A percentile compares a stretch with the other conserved stretches of the same genome.
Evolutionary conservation across 1,140 invertebrate genomes (phyloP).

Genomic region (Trachelipus rathkii): DNA sequence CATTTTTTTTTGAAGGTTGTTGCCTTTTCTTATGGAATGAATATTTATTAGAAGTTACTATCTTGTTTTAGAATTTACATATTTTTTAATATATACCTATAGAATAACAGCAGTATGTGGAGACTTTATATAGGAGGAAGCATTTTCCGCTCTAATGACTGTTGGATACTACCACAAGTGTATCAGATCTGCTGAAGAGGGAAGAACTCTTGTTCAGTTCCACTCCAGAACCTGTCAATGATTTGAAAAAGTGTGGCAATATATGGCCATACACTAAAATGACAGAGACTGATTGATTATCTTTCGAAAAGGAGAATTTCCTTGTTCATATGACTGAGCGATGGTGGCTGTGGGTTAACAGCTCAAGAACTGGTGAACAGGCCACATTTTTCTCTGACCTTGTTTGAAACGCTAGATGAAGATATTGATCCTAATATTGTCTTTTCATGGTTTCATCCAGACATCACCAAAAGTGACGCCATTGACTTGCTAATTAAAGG

Average conservation of each 20-base stretch:
- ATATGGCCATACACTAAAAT: conserved; percentile 95
- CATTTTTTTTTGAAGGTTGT: no score
- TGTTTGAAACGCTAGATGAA: conserved; percentile 87
- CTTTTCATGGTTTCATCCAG: conserved; percentile 97
- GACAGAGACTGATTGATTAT: conserved; percentile 87
- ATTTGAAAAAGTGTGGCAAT: conserved; percentile 87
- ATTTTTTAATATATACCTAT: conserved; percentile 33
- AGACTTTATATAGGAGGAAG: conserved; percentile 86
- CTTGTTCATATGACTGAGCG: conserved; percentile 94
- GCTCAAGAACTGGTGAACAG: conserved; percentile 91
- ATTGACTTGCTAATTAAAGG: conserved; percentile 91
- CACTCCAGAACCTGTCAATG: conserved; percentile 91
- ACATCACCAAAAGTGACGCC: conserved; percentile 89
- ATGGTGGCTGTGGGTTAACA: conserved; percentile 96
- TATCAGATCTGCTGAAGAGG: conserved; percentile 87
- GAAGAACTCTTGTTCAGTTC: conserved; percentile 85
- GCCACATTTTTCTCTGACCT: conserved; percentile 93
- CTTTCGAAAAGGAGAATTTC: conserved; percentile 94
- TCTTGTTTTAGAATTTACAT: no score
- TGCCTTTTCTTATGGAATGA: no score
- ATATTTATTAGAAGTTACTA: no score
- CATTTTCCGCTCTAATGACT: conserved; percentile 91
- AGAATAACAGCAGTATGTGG: conserved; percentile 95
- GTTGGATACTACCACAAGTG: conserved; percentile 94
- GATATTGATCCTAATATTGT: conserved; percentile 95